Base-by-base conservation (phyloP, 1,140 invertebrate species). In the Scylla paramamosain region DNA sequence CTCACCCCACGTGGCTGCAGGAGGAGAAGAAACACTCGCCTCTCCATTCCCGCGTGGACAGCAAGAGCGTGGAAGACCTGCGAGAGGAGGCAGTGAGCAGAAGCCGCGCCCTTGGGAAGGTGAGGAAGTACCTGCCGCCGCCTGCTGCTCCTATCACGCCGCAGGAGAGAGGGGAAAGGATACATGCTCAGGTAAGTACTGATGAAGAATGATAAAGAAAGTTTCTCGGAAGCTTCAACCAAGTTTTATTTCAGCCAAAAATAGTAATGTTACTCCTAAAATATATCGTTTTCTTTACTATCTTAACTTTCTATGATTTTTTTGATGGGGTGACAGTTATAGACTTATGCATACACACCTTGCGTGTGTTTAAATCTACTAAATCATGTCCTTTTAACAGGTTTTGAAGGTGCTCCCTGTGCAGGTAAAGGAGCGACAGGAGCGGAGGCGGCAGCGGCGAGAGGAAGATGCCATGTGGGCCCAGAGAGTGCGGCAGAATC, bases 171-270 rank as follows among this genome's bases (percentile, higher is more conserved):
- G 93, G 87, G 14, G 28, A 52, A n/a, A 90, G 52, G 32, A 94
- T 94, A n/a, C 93, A 94, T n/a, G 45, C 67, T n/a, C 28, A 94
- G 93, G 93, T 94, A 25, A 25, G 52, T 59, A 39, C 12, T 82
- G 4, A 8, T 59, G 10, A 14, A 59, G 52, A 20, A 59, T 4
- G 2, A 28, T 91, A 10, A 91, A 20, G 16, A 25, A 8, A 87
- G 29, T 77, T 77, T 77, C 10, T 10, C 25, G 59, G 59, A 12
- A 77, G 25, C 59, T 12, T 25, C 25, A 25, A 25, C 59, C n/a
- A n/a, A n/a, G n/a, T n/a, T n/a, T n/a, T n/a, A n/a, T n/a, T n/a
- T n/a, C n/a, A n/a, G n/a, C n/a, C n/a, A n/a, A 59, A 59, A 20
- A 16, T 4, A 59, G 10, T 16, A 20, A 4, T 4, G 52, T 59